A percentile compares a stretch with the other conserved stretches of the same genome.
phyloP scores from a whole-genome alignment of 30 jellyfish, hydroid and myxozoan species.

The Turritopsis rubra region DNA sequence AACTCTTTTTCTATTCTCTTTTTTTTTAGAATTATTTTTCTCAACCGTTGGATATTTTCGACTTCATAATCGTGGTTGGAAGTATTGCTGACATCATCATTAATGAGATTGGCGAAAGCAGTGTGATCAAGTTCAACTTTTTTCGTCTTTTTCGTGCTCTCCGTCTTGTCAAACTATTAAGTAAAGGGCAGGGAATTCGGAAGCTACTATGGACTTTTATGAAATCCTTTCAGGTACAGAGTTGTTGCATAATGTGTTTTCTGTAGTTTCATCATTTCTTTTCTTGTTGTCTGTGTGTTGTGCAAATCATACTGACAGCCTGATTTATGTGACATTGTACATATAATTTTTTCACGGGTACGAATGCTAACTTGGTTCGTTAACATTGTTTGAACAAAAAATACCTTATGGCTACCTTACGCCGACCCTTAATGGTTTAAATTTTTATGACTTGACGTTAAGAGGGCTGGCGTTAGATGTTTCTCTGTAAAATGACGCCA shows the following conservation, averaged over 20 bases:
- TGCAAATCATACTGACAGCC: too few species aligned
- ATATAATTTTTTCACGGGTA: too few species aligned
- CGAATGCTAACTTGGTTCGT: background rate
- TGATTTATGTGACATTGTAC: too few species aligned
- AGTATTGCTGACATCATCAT: slow-evolving; percentile 86
- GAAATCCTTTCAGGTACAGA: slow-evolving; percentile 91
- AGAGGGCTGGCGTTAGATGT: too few species aligned
- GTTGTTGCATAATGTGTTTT: slow-evolving; percentile 73
- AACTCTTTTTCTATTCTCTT: background rate
- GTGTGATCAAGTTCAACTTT: slow-evolving; percentile 83
- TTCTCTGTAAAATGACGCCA: too few species aligned
- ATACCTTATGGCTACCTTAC: too few species aligned
- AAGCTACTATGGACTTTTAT: slow-evolving; percentile 94
- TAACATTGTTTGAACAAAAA: too few species aligned
- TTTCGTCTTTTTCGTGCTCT: slow-evolving; percentile 94
- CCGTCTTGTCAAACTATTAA: slow-evolving; percentile 86
- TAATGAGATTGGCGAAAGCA: slow-evolving; percentile 65
- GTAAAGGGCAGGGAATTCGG: slow-evolving; percentile 95
- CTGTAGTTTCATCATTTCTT: too few species aligned
- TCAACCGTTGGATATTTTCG: slow-evolving; percentile 93
- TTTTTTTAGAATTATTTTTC: slow-evolving; percentile 58
- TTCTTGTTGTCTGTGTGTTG: too few species aligned
- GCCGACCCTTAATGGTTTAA: too few species aligned
- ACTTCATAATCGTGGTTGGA: slow-evolving; percentile 90
- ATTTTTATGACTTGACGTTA: too few species aligned